Evolutionary conservation across 2,797 vertebrate species (phyloP).

Genomic region (Eleutherodactylus coqui): DNA sequence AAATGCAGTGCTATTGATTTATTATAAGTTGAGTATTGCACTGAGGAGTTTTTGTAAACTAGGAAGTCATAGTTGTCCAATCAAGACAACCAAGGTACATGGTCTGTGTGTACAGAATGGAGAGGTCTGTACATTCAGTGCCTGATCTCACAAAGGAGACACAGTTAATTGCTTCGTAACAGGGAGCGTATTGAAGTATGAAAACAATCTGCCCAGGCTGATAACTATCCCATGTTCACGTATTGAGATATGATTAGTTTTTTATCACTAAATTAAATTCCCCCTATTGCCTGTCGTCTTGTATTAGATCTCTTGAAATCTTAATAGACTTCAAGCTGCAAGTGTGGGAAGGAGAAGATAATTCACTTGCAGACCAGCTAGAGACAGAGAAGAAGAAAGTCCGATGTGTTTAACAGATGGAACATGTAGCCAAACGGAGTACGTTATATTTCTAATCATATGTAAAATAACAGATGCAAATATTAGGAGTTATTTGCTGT

Average conservation of each 20-base stretch:
- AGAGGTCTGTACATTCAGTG: slow-evolving; percentile 46
- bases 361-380: slow-evolving; percentile 42
- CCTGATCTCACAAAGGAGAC: slow-evolving; percentile 59
- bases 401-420: slow-evolving; percentile 16
- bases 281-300: slow-evolving; percentile 59
- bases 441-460: not conserved
- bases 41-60: not conserved
- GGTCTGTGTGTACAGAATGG: slow-evolving; percentile 39
- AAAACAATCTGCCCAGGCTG: slow-evolving; percentile 59
- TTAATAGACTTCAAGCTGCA: slow-evolving; percentile 65
- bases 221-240: slow-evolving; percentile 64
- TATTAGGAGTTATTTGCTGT: not conserved
- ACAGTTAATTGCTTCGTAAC: slow-evolving; percentile 64
- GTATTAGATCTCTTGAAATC: slow-evolving; percentile 66
- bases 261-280: slow-evolving; percentile 68
- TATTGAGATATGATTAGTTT: slow-evolving; percentile 70
- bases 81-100: slow-evolving; percentile 10
- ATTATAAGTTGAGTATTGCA: not conserved
- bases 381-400: slow-evolving; percentile 25
- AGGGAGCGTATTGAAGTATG: slow-evolving; percentile 63
- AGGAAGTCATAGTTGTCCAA: not conserved
- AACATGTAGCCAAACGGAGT: slow-evolving; percentile 28
- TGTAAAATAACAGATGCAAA: slow-evolving; percentile 12
- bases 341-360: slow-evolving; percentile 45
- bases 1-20: not conserved